These are phyloP conservation scores for Tapera naevia DNA, from an alignment of 2,797 vertebrate species.

Conservation along the genomic window DNA sequence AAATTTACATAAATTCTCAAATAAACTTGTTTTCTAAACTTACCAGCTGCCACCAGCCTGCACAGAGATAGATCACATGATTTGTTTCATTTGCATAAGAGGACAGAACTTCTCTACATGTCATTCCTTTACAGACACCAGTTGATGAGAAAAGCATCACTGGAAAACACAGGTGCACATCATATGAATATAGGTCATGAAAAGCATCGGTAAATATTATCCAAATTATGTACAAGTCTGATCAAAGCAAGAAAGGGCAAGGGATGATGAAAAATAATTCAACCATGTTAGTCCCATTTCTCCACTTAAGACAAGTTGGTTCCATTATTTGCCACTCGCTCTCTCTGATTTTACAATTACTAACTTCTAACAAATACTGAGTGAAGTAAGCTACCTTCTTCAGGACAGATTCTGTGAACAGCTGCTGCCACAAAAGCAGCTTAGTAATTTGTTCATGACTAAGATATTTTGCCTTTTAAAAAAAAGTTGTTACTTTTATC, in stretches of 20 bases:
- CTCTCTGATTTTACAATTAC: not conserved
- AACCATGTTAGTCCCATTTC: rapidly evolving
- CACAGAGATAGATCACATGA: not conserved
- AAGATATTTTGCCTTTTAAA: not conserved
- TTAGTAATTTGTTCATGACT: not conserved
- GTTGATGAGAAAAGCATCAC: not conserved
- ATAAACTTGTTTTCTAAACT: constrained; percentile 68
- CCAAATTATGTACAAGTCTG: not conserved
- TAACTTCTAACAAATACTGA: not conserved
- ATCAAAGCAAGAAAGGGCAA: not conserved
- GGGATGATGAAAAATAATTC: not conserved
- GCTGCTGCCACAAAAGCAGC: not conserved
- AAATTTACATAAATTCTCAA: constrained; percentile 78
- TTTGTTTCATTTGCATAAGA: not conserved
- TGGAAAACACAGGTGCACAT: not conserved
- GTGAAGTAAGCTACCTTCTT: not conserved
- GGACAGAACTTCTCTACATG: not conserved
- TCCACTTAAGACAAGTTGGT: not conserved
- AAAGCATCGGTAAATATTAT: not conserved
- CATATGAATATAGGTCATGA: not conserved
- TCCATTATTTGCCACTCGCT: not conserved
- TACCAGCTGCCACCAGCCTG: not conserved
- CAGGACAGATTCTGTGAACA: not conserved
- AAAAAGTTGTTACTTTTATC: not conserved
- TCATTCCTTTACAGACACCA: not conserved